These are phyloP conservation scores for Muscicapa striata DNA, from an alignment of 2,797 vertebrate species.

Conservation along the genomic window DNA sequence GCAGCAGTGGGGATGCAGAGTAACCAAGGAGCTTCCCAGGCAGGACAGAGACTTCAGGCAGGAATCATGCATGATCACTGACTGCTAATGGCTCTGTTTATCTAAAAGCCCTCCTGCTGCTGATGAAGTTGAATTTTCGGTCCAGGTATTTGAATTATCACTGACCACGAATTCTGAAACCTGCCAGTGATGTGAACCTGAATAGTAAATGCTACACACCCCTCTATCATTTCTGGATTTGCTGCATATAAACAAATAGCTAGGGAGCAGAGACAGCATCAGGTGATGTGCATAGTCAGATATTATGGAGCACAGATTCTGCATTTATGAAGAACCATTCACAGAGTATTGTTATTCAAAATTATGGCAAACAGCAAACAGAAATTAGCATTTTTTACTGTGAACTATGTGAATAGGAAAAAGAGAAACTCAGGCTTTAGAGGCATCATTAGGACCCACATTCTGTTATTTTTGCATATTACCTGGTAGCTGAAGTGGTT, in stretches of 20 bases:
- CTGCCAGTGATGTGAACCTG: not conserved
- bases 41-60: not conserved
- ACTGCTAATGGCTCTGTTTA: not conserved
- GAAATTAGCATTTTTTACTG: not conserved
- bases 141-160: not conserved
- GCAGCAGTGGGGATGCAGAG: not conserved
- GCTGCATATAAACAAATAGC: not conserved
- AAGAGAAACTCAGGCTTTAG: not conserved
- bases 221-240: not conserved
- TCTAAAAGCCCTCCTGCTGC: not conserved
- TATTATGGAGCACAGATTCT: rapidly evolving
- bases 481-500: not conserved
- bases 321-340: not conserved
- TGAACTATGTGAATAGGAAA: not conserved
- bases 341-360: not conserved
- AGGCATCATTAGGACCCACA: not conserved
- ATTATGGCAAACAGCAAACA: not conserved
- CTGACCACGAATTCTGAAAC: rapidly evolving
- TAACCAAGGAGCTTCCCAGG: not conserved
- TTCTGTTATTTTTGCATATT: not conserved
- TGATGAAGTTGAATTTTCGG: not conserved
- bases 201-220: not conserved
- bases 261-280: not conserved
- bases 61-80: not conserved
- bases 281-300: not conserved